phyloP scores from a whole-genome alignment of 2,113 vertebrate genomes.

The Orthonyx spaldingii region DNA sequence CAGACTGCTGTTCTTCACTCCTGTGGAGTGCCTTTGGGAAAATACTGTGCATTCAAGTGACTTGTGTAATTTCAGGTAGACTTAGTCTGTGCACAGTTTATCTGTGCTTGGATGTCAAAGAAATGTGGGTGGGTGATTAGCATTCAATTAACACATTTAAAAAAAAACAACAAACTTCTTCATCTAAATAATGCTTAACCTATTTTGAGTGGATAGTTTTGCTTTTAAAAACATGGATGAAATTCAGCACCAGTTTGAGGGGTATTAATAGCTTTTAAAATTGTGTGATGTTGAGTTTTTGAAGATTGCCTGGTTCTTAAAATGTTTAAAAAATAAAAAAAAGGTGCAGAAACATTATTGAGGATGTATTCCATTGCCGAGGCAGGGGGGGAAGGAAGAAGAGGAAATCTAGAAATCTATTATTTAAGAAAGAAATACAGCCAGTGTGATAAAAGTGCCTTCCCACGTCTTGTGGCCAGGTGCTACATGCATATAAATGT shows the following conservation, averaged over 20 bases:
- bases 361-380: constrained; percentile 58
- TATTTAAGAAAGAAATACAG: constrained; percentile 77
- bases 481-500: constrained; percentile 79
- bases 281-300: background rate
- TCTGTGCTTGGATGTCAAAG: background rate
- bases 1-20: background rate
- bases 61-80: background rate
- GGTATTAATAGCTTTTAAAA: background rate
- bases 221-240: background rate
- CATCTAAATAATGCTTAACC: background rate
- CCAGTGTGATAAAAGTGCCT: constrained; percentile 66
- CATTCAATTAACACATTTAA: background rate
- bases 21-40: background rate
- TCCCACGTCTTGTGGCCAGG: constrained; percentile 73
- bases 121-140: background rate
- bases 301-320: constrained; percentile 38
- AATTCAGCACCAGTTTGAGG: background rate
- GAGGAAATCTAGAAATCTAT: constrained; percentile 69
- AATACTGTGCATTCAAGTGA: background rate
- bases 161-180: background rate
- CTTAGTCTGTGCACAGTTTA: background rate
- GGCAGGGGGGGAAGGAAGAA: background rate
- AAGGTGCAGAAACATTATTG: constrained; percentile 50
- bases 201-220: background rate
- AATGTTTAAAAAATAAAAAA: background rate